Conservation (phyloP, 2,888 invertebrate genomes). For the Zygaena filipendulae region DNA sequence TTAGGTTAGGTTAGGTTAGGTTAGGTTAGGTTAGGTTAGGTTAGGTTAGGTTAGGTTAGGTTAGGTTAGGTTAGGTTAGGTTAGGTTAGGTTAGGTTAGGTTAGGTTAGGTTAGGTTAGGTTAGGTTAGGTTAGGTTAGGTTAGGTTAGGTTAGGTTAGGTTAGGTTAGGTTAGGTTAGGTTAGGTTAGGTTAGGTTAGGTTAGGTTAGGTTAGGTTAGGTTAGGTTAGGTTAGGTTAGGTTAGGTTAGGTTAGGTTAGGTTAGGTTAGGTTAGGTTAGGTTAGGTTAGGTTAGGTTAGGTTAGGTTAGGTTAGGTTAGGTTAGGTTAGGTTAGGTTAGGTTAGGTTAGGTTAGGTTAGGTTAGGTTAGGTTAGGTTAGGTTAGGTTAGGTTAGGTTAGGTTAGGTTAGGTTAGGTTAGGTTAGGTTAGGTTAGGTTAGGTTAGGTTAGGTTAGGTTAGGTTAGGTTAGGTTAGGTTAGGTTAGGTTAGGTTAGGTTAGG, state of each 20-base stretch:
- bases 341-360: conserved; percentile 12
- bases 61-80: conserved; percentile 7
- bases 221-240: conserved; percentile 14
- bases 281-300: conserved; percentile 18
- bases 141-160: conserved; percentile 14
- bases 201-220: conserved; percentile 14
- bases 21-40: conserved; percentile 12
- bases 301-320: conserved; percentile 16
- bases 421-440: conserved; percentile 13
- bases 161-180: conserved; percentile 14
- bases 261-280: conserved; percentile 16
- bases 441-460: conserved; percentile 13
- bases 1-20: conserved; percentile 3
- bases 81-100: conserved; percentile 12
- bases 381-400: conserved; percentile 13
- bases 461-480: conserved; percentile 9
- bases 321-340: conserved; percentile 14
- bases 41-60: conserved; percentile 10
- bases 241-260: conserved; percentile 12
- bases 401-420: conserved; percentile 11
- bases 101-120: conserved; percentile 13
- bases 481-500: conserved; percentile 11
- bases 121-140: conserved; percentile 10
- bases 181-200: conserved; percentile 15
- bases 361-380: conserved; percentile 9